These are phyloP conservation scores for Latheticus oryzae DNA, from an alignment of 2,888 invertebrate genomes.

Conservation along the genomic window DNA sequence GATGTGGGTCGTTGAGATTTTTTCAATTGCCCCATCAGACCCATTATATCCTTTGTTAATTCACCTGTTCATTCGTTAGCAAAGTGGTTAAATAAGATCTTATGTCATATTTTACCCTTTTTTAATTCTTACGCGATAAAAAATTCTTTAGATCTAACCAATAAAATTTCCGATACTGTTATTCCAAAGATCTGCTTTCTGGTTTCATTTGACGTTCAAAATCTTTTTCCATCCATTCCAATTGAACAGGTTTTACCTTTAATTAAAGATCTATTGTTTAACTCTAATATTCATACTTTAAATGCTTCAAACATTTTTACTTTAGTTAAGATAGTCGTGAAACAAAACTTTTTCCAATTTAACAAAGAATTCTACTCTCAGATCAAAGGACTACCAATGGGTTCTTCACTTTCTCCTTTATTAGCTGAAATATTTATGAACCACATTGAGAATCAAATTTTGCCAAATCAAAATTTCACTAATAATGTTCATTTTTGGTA, in stretches of 20 bases:
- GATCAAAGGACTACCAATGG: neutral
- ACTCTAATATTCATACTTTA: neutral
- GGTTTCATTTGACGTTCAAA: too few relatives aligned
- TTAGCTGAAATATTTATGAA: neutral
- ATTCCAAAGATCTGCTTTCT: neutral
- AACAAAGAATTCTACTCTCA: neutral
- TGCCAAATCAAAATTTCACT: neutral
- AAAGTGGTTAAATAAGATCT: neutral
- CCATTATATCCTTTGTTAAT: neutral
- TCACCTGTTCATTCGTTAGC: neutral
- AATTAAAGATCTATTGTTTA: neutral
- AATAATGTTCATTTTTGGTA: too few relatives aligned
- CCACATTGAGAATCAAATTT: neutral
- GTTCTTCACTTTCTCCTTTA: neutral
- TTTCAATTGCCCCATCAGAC: neutral
- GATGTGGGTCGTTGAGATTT: too few relatives aligned
- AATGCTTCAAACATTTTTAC: neutral
- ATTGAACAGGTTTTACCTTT: neutral
- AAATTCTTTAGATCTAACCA: neutral
- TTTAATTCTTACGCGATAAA: neutral
- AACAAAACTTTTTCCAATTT: neutral
- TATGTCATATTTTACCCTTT: neutral
- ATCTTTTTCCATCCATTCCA: neutral
- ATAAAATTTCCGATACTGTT: neutral
- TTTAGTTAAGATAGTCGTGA: neutral